Conservation (phyloP, 2,797 vertebrate genomes). For the Microctenopoma steveboyesi region DNA sequence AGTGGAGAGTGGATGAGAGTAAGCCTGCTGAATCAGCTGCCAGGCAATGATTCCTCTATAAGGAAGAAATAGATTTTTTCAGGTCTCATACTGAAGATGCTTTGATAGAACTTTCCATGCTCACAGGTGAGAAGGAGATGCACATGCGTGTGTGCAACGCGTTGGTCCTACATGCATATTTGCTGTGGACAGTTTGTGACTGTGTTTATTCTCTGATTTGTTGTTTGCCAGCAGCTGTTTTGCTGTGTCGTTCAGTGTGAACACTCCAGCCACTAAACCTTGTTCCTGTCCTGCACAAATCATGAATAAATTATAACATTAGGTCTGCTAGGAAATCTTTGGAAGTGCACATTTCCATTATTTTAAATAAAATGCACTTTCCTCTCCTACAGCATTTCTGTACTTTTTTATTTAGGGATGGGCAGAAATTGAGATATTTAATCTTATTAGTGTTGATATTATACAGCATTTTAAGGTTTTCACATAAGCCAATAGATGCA, state of each 20-base stretch:
- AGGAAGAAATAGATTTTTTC: neutral
- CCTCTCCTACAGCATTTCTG: neutral
- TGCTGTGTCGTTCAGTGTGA: slow-evolving; percentile 33
- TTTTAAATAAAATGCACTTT: slow-evolving; percentile 29
- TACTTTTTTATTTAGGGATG: slow-evolving; percentile 16
- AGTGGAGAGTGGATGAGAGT: slow-evolving; percentile 41
- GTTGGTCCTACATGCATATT: slow-evolving; percentile 9
- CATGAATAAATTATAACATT: slow-evolving; percentile 51
- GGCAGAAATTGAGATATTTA: slow-evolving; percentile 5
- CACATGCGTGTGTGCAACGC: slow-evolving; percentile 2
- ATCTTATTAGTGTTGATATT: neutral
- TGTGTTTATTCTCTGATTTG: slow-evolving; percentile 12
- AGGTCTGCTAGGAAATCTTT: slow-evolving; percentile 37
- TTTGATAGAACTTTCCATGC: neutral
- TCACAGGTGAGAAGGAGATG: neutral
- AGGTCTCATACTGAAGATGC: neutral
- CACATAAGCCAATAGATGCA: neutral
- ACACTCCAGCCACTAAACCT: slow-evolving; percentile 10
- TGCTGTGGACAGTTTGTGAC: slow-evolving; percentile 17
- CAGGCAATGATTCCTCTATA: slow-evolving; percentile 27
- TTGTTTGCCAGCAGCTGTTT: slow-evolving; percentile 40
- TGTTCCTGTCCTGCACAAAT: slow-evolving; percentile 16
- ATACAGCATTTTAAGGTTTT: neutral
- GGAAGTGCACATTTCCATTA: slow-evolving; percentile 19
- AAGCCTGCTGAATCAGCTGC: slow-evolving; percentile 51